phyloP scores from a whole-genome alignment of 2,888 invertebrate species.

The Leptinotarsa rubiginosa region DNA sequence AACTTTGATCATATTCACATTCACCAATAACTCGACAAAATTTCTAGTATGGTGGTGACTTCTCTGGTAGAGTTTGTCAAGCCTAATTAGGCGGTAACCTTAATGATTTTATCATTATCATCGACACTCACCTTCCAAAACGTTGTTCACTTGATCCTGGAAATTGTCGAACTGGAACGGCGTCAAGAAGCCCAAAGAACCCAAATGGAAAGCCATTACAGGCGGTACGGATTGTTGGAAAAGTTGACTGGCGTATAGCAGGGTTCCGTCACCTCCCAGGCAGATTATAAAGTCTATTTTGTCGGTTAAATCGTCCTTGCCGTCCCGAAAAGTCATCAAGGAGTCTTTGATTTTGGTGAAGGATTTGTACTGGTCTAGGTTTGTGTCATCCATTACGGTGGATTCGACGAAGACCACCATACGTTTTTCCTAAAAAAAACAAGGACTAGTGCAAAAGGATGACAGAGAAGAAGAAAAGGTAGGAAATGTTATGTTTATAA shows the following conservation, averaged over 20 bases:
- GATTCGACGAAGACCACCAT: conserved; percentile 97
- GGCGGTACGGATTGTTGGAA: conserved; percentile 98
- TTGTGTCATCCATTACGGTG: conserved; percentile 87
- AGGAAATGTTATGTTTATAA: no score
- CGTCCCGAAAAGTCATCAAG: conserved; percentile 88
- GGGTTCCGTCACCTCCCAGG: conserved; percentile 96
- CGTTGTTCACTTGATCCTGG: conserved; percentile 92
- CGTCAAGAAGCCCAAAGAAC: conserved; percentile 94
- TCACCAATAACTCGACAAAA: no score
- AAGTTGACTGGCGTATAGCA: conserved; percentile 92
- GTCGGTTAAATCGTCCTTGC: conserved; percentile 93
- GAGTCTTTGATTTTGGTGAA: conserved; percentile 84
- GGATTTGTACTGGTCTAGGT: conserved; percentile 79
- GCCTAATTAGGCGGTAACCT: no score
- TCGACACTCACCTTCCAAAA: conserved; percentile 81
- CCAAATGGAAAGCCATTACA: conserved; percentile 97
- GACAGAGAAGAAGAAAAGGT: no score
- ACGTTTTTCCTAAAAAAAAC: conserved; percentile 80
- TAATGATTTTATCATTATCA: no score
- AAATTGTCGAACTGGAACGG: conserved; percentile 96
- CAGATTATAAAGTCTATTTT: conserved; percentile 98
- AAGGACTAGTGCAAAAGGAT: no score
- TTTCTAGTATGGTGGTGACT: no score
- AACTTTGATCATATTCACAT: no score
- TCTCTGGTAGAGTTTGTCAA: no score